phyloP scores from a whole-genome alignment of 2,113 vertebrate genomes.

The Aspiorhynchus laticeps region DNA sequence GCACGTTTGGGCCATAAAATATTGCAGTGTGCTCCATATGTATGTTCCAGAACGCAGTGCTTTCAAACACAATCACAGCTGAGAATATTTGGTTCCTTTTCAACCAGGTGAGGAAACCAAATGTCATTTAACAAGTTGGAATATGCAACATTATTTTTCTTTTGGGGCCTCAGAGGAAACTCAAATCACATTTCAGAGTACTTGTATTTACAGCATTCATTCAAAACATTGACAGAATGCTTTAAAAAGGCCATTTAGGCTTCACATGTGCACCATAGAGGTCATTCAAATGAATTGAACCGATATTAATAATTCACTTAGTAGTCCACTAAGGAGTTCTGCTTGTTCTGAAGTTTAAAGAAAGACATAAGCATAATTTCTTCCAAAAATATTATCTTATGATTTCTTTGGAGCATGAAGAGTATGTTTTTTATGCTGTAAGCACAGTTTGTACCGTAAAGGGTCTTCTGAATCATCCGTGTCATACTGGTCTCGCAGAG shows the following conservation, averaged over 20 bases:
- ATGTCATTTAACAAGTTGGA: not conserved
- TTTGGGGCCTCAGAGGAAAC: not conserved
- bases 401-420: not conserved
- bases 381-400: not conserved
- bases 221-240: not conserved
- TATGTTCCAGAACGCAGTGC: not conserved
- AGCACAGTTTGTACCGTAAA: slow-evolving; percentile 74
- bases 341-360: not conserved
- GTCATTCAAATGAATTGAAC: not conserved
- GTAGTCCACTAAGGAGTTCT: not conserved
- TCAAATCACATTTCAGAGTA: not conserved
- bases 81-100: not conserved
- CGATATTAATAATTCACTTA: not conserved
- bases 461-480: slow-evolving; percentile 80
- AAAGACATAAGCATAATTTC: not conserved
- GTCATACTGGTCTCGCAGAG: slow-evolving; percentile 80
- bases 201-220: not conserved
- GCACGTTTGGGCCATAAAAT: not conserved
- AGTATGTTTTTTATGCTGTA: not conserved
- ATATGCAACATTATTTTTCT: not conserved
- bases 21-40: not conserved
- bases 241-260: not conserved
- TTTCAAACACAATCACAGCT: slow-evolving; percentile 53
- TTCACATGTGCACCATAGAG: not conserved
- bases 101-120: not conserved